These are phyloP conservation scores for Monochamus saltuarius DNA, from an alignment of 1,140 invertebrate species.

Conservation along the genomic window DNA sequence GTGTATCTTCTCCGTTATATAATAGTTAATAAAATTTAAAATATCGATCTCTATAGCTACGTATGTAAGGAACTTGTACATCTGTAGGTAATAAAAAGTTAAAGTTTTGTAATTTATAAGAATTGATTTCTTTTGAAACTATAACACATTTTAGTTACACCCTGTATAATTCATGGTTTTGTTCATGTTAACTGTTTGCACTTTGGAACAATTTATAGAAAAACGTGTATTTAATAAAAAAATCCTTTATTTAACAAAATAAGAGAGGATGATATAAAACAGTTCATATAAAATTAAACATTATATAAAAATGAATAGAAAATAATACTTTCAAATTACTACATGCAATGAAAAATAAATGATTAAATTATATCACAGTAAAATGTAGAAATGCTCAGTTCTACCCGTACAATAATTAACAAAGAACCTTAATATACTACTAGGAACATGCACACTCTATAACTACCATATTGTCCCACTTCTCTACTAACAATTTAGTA, in stretches of 20 bases:
- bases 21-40: no score
- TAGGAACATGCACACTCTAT: slow-evolving; percentile 74
- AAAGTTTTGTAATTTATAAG: no score
- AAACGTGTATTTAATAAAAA: not conserved
- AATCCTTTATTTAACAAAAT: slow-evolving; percentile 23
- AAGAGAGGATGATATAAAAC: slow-evolving; percentile 17
- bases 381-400: slow-evolving; percentile 30
- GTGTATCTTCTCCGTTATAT: no score
- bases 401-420: slow-evolving; percentile 26
- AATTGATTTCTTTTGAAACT: no score
- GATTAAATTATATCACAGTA: slow-evolving; percentile 30
- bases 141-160: no score
- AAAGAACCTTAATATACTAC: slow-evolving; percentile 1
- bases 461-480: slow-evolving; percentile 72
- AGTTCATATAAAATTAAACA: slow-evolving; percentile 26
- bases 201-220: no score
- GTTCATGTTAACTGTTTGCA: no score
- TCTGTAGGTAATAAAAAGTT: no score
- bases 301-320: slow-evolving; percentile 32
- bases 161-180: no score
- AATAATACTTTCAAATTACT: slow-evolving; percentile 29
- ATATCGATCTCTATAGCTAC: no score
- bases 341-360: slow-evolving; percentile 22
- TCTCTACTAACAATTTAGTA: slow-evolving; percentile 66
- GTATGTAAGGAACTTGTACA: no score